A percentile compares a stretch with the other conserved stretches of the same genome.
phyloP scores from a whole-genome alignment of 2,888 invertebrate genomes.

The Trichacis sp. region DNA sequence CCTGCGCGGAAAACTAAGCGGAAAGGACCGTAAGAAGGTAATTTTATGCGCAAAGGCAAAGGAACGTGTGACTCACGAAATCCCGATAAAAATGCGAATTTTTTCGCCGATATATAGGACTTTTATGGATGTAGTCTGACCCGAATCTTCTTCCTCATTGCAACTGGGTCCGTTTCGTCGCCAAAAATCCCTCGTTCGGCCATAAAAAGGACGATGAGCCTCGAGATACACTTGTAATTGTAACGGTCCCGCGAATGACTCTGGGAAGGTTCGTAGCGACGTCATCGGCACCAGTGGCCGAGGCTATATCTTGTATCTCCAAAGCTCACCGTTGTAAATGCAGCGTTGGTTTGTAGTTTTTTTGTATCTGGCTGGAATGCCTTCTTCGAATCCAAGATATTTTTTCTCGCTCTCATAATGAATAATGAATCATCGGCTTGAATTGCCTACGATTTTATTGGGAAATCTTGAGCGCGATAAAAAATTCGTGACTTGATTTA shows the following conservation, averaged over 20 bases:
- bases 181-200: conserved; percentile 42
- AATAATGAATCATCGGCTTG: background rate
- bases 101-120: too few relatives aligned
- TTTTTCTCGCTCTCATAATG: conserved; percentile 13
- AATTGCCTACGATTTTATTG: background rate
- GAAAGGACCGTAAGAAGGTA: too few relatives aligned
- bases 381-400: conserved; percentile 37
- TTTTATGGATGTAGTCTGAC: too few relatives aligned
- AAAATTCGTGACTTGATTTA: background rate
- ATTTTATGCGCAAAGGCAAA: too few relatives aligned
- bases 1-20: conserved; percentile 26
- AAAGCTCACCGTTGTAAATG: conserved; percentile 31
- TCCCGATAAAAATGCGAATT: too few relatives aligned
- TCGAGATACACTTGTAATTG: conserved; percentile 31
- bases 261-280: conserved; percentile 7
- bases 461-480: background rate
- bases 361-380: conserved; percentile 27
- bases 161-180: conserved; percentile 32
- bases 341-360: conserved; percentile 19
- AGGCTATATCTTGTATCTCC: conserved; percentile 13
- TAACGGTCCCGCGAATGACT: conserved; percentile 30
- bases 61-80: too few relatives aligned
- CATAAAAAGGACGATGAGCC: conserved; percentile 57
- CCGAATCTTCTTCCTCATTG: conserved; percentile 11
- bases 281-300: conserved; percentile 24